Evolutionary conservation across 2,797 vertebrate genomes (phyloP).

Genomic region (Gila robusta): DNA sequence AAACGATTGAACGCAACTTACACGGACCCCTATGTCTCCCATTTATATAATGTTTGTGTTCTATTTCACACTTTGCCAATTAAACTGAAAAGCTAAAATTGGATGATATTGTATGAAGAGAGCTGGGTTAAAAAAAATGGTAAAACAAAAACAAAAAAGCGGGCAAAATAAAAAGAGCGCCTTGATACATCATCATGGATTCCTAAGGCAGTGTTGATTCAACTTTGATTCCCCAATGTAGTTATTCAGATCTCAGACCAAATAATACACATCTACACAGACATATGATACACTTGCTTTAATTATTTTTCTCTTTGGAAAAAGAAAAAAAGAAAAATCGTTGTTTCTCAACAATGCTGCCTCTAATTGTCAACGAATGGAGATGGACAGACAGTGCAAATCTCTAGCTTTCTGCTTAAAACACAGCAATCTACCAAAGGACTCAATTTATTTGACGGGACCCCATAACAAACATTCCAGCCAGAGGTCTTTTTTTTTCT

Average conservation of each 20-base stretch:
- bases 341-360: slow-evolving; percentile 24
- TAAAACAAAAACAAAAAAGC: slow-evolving; percentile 18
- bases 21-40: not conserved
- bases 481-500: slow-evolving; percentile 52
- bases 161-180: not conserved
- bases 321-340: not conserved
- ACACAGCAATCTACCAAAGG: slow-evolving; percentile 63
- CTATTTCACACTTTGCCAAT: slow-evolving; percentile 22
- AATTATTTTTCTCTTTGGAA: slow-evolving; percentile 44
- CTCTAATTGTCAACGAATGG: slow-evolving; percentile 37
- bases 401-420: slow-evolving; percentile 56
- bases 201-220: slow-evolving; percentile 36
- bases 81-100: slow-evolving; percentile 18
- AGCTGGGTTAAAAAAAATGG: not conserved
- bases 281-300: slow-evolving; percentile 21
- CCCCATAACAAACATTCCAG: slow-evolving; percentile 61
- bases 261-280: slow-evolving; percentile 35
- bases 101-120: slow-evolving; percentile 13
- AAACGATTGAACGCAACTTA: no score
- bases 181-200: slow-evolving; percentile 8
- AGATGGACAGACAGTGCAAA: slow-evolving; percentile 44
- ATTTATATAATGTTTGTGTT: not conserved
- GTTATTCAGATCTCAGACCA: slow-evolving; percentile 37
- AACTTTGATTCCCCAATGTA: slow-evolving; percentile 43
- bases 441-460: slow-evolving; percentile 63